Conservation (phyloP, 2,113 vertebrate genomes). For the Chrysemys picta region DNA sequence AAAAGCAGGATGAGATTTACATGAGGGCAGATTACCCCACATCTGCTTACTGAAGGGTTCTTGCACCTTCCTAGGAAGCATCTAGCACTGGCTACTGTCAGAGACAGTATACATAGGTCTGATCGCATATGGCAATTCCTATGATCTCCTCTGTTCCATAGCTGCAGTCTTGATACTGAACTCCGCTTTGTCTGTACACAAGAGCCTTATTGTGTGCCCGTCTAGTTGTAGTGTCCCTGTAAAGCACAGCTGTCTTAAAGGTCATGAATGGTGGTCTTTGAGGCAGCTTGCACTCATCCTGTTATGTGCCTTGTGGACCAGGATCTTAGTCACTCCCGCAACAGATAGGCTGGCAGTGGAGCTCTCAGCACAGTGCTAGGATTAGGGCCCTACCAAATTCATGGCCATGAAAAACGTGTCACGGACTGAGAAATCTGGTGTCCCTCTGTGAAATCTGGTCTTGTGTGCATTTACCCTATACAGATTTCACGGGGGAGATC, state of each 20-base stretch:
- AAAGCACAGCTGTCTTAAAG: not conserved
- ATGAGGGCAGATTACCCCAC: not conserved
- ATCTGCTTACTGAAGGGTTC: not conserved
- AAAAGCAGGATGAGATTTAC: not conserved
- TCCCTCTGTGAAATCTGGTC: too few species aligned
- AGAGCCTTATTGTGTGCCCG: not conserved
- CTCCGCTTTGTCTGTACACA: not conserved
- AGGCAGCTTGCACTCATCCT: not conserved
- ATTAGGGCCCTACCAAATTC: too few species aligned
- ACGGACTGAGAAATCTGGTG: too few species aligned
- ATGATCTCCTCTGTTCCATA: not conserved
- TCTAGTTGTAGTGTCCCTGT: not conserved
- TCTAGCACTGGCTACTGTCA: not conserved
- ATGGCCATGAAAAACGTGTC: too few species aligned
- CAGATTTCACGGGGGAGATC: too few species aligned
- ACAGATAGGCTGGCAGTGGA: not conserved
- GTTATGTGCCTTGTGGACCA: not conserved
- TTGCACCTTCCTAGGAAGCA: not conserved
- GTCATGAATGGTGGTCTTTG: not conserved
- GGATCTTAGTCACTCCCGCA: not conserved
- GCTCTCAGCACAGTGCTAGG: not conserved
- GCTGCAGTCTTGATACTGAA: not conserved
- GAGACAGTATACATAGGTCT: not conserved
- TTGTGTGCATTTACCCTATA: too few species aligned
- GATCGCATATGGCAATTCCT: not conserved